These are phyloP conservation scores for Gulo gulo DNA, from an alignment of 2,113 vertebrate genomes.

Conservation along the genomic window DNA sequence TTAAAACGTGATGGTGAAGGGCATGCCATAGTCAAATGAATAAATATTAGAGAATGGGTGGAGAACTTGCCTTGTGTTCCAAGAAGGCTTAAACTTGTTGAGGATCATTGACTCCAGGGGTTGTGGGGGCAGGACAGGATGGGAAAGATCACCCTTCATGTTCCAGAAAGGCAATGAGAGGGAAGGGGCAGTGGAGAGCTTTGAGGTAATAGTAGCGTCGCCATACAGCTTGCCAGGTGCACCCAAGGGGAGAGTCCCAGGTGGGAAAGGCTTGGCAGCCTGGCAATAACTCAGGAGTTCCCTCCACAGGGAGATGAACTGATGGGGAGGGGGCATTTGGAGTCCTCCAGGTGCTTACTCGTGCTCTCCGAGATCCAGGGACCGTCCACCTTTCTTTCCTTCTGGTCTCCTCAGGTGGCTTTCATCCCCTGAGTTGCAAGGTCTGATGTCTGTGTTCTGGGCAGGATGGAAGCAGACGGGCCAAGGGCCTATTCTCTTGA, in stretches of 20 bases:
- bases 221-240: background rate
- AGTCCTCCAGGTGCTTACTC: too few relatives aligned
- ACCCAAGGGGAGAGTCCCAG: background rate
- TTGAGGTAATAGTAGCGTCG: background rate
- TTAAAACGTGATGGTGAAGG: background rate
- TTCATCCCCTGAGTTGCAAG: background rate
- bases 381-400: background rate
- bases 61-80: background rate
- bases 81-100: background rate
- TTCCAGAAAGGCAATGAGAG: background rate
- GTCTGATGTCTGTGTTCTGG: background rate
- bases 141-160: background rate
- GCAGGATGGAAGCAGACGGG: background rate
- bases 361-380: too few relatives aligned
- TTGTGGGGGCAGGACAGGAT: background rate
- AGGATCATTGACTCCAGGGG: background rate
- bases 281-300: background rate
- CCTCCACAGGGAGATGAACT: background rate
- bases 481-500: background rate
- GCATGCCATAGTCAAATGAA: background rate
- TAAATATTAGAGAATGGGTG: background rate
- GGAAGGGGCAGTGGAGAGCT: background rate
- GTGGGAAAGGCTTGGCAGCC: background rate
- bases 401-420: background rate
- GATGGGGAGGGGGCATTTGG: background rate